Evolutionary conservation across 2,888 invertebrate genomes (phyloP).

Genomic region (Gisinianus flammeolus): DNA sequence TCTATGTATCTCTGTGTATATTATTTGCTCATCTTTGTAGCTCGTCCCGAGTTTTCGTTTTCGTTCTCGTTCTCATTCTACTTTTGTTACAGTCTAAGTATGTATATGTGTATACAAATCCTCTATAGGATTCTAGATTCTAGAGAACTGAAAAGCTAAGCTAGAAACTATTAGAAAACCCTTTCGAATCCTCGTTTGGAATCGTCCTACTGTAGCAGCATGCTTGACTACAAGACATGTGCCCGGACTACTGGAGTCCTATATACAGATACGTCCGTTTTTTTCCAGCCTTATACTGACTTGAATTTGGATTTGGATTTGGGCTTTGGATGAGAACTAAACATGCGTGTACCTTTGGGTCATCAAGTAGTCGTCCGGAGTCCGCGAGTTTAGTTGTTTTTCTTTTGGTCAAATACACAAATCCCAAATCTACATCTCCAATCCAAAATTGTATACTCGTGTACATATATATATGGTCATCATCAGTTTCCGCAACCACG

Average conservation of each 20-base stretch:
- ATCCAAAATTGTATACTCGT: too few species aligned
- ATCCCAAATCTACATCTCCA: too few species aligned
- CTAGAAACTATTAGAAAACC: too few species aligned
- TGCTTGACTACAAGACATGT: neutral
- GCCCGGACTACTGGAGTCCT: neutral
- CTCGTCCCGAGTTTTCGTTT: too few species aligned
- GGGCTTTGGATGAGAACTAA: slow-evolving; percentile 17
- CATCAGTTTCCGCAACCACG: neutral
- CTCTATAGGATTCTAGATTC: too few species aligned
- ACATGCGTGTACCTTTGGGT: slow-evolving; percentile 25
- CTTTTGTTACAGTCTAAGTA: too few species aligned
- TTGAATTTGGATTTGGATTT: neutral
- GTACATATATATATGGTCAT: neutral
- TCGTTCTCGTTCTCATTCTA: too few species aligned
- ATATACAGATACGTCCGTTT: neutral
- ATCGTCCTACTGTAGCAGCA: too few species aligned
- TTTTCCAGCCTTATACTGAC: neutral
- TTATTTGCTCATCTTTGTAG: slow-evolving; percentile 5
- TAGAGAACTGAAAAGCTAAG: too few species aligned
- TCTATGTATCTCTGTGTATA: neutral
- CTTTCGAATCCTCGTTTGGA: too few species aligned
- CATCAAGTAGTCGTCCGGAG: neutral
- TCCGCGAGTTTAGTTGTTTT: neutral
- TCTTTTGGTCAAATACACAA: neutral
- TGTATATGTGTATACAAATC: too few species aligned